A percentile compares a stretch with the other conserved stretches of the same genome.
These are phyloP conservation scores for Phengaris alcon DNA, from an alignment of 2,888 invertebrate species.

Conservation along the genomic window DNA sequence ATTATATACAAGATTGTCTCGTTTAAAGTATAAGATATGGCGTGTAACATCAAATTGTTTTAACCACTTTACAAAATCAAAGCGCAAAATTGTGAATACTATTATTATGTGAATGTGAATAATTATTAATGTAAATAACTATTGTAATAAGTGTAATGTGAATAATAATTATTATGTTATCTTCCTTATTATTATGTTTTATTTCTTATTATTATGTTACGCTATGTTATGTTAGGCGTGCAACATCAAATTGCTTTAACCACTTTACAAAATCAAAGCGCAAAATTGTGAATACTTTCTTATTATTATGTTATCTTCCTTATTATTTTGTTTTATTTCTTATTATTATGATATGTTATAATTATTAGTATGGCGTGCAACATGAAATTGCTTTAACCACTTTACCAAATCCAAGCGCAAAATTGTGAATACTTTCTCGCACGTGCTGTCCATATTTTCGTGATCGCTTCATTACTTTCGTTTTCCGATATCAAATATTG, in stretches of 20 bases:
- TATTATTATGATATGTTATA: background rate
- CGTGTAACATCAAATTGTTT: too few relatives aligned
- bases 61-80: too few relatives aligned
- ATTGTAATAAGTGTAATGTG: too few relatives aligned
- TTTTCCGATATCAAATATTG: slow-evolving; percentile 59
- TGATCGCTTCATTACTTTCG: slow-evolving; percentile 52
- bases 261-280: slow-evolving; percentile 3
- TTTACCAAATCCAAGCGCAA: slow-evolving; percentile 17
- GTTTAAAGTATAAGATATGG: too few relatives aligned
- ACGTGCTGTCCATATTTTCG: slow-evolving; percentile 47
- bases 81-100: too few relatives aligned
- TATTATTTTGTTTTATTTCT: too few relatives aligned
- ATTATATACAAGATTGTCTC: too few relatives aligned
- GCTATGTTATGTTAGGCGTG: background rate
- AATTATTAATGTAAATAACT: too few relatives aligned
- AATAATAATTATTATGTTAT: too few relatives aligned
- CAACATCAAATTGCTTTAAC: background rate
- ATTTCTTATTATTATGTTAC: background rate
- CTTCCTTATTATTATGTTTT: too few relatives aligned
- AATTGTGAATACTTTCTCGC: slow-evolving; percentile 50
- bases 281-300: slow-evolving; percentile 48
- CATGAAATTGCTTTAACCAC: background rate
- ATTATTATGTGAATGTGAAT: too few relatives aligned
- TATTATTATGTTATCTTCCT: slow-evolving; percentile 30
- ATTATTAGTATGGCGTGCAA: background rate